Base-by-base conservation (phyloP, 1,140 invertebrate species). In the Diorhabda carinulata region DNA sequence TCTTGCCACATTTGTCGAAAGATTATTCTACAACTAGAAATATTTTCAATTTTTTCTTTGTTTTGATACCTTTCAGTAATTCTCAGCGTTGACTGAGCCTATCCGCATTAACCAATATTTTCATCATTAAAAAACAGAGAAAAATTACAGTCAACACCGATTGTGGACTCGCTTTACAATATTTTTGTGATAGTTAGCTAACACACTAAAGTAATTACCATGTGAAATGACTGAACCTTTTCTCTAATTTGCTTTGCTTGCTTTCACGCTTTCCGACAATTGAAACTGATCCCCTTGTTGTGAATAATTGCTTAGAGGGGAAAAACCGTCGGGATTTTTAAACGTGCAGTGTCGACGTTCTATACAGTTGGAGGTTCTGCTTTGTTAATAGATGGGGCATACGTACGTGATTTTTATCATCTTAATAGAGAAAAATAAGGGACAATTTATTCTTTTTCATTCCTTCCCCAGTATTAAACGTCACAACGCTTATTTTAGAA, bases 381-480 rank as follows among this genome's bases (percentile, higher is more conserved):
- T 52, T 52, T 52, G 47, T 52, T 52, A n/a, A 52, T 52, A n/a
- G 47, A 52, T 52, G 47, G 47, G n/a, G 6, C 47, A 52, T 52
- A 52, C 47, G 47, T 52, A 8, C n/a, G 6, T 52, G 47, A 52
- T 52, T 52, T 52, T 52, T 52, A 52, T 52, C 47, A 52, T n/a
- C 47, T 52, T 52, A 52, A 52, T 52, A 52, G 47, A 52, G 47
- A 52, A 52, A 52, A 52, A 52, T 52, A 52, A 52, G 47, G n/a
- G 47, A n/a, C 47, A n/a, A 52, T 52, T 52, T 52, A 4, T 52
- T 52, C n/a, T 52, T 6, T 52, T 52, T 52, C 25, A 25, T 25
- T 25, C 25, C 25, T 25, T 25, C 25, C 25, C 25, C 25, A 25
- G 25, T 25, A 25, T 25, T 25, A 25, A 25, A 25, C 25, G 25